These are phyloP conservation scores for Neolamprologus falcicula DNA, from an alignment of 2,113 vertebrate genomes.

Conservation along the genomic window DNA sequence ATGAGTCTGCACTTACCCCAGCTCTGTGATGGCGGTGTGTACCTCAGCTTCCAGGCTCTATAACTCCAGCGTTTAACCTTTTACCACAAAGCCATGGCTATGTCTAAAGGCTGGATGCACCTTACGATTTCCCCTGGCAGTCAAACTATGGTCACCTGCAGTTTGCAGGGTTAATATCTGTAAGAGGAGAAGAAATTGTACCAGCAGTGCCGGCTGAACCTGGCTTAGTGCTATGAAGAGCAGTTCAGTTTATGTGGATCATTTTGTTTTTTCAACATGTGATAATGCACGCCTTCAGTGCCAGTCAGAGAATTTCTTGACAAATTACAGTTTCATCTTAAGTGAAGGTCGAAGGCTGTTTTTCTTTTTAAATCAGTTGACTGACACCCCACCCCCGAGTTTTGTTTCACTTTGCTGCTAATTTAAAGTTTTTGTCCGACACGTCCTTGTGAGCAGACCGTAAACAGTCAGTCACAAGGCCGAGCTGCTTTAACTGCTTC, in stretches of 20 bases:
- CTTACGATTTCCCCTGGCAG: neutral
- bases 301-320: constrained; percentile 17
- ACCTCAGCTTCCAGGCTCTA: neutral
- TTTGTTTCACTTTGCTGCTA: neutral
- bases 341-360: constrained; percentile 20
- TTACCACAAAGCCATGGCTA: neutral
- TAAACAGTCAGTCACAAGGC: neutral
- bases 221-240: neutral
- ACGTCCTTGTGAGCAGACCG: neutral
- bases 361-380: constrained; percentile 32
- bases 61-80: neutral
- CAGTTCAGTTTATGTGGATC: neutral
- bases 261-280: neutral
- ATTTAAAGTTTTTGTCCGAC: constrained; percentile 26
- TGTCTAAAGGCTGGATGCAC: neutral
- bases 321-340: constrained; percentile 25
- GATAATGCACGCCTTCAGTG: neutral
- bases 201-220: neutral
- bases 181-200: neutral
- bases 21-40: neutral
- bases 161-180: neutral
- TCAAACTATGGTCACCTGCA: neutral
- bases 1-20: neutral
- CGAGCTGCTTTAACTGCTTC: neutral
- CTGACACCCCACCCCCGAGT: neutral